These are phyloP conservation scores for Atlantisia rogersi DNA, from an alignment of 2,113 vertebrate genomes.

Conservation along the genomic window DNA sequence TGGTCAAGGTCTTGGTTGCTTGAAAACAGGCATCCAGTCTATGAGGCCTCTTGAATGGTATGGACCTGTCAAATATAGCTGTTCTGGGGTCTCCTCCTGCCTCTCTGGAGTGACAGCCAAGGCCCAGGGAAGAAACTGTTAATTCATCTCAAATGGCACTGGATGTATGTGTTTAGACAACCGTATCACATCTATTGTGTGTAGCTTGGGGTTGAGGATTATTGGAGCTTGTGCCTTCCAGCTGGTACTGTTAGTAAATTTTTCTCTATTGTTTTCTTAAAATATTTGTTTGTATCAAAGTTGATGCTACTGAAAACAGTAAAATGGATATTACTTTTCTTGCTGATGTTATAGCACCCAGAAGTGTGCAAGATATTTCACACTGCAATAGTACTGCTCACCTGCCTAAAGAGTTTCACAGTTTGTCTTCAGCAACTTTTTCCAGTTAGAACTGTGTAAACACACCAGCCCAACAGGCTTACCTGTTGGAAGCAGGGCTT, in stretches of 20 bases:
- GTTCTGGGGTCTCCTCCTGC: background rate
- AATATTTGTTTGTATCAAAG: background rate
- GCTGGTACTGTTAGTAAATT: background rate
- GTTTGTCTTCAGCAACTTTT: background rate
- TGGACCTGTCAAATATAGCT: background rate
- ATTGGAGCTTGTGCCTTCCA: background rate
- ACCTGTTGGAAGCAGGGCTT: background rate
- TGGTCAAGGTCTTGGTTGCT: background rate
- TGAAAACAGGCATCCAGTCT: background rate
- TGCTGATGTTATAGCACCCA: background rate
- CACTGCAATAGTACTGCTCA: background rate
- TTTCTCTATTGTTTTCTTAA: background rate
- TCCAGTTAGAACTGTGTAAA: background rate
- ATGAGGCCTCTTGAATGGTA: background rate
- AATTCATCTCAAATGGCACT: background rate
- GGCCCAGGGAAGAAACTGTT: background rate
- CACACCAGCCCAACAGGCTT: background rate
- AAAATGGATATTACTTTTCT: background rate
- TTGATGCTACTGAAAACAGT: background rate
- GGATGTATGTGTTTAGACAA: background rate
- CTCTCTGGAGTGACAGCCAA: background rate
- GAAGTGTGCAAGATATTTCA: background rate
- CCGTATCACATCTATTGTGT: fast-evolving
- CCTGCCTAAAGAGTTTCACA: background rate
- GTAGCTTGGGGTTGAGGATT: background rate